A percentile compares a stretch with the other conserved stretches of the same genome.
phyloP scores from a whole-genome alignment of 2,888 invertebrate species.

The Caenorhabditis sulstoni region DNA sequence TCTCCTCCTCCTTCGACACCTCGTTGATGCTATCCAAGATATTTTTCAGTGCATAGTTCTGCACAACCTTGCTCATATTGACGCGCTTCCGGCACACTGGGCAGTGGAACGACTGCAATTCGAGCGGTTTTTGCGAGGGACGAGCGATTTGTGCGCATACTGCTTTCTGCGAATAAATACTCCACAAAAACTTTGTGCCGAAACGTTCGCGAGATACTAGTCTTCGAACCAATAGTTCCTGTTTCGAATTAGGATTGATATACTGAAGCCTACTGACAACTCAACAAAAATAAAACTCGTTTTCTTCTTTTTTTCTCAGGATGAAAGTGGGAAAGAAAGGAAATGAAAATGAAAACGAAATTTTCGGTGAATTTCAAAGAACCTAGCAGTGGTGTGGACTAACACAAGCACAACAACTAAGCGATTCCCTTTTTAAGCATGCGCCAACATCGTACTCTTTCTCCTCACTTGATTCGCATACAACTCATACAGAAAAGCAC shows the following conservation, averaged over 20 bases:
- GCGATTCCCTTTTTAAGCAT: background rate
- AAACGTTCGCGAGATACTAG: slow-evolving; percentile 38
- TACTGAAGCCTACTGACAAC: background rate
- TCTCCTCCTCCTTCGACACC: slow-evolving; percentile 46
- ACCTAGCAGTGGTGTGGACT: slow-evolving; percentile 15
- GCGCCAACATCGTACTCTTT: background rate
- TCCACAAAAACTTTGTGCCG: slow-evolving; percentile 40
- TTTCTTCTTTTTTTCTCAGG: no score
- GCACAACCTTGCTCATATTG: slow-evolving; percentile 20
- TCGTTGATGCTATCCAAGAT: slow-evolving; percentile 57
- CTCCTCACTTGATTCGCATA: background rate
- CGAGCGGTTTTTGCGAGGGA: background rate
- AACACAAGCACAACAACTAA: slow-evolving; percentile 28
- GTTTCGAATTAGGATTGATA: slow-evolving; percentile 23
- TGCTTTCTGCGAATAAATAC: slow-evolving; percentile 21
- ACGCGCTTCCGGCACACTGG: slow-evolving; percentile 52
- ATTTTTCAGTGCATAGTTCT: slow-evolving; percentile 45
- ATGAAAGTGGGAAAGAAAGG: no score
- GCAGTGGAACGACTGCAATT: slow-evolving; percentile 50
- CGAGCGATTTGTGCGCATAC: slow-evolving; percentile 1
- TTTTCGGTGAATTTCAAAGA: background rate
- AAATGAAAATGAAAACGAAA: slow-evolving; percentile 2
- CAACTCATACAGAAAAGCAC: slow-evolving; percentile 1
- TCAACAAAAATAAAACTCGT: no score
- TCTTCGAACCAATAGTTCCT: slow-evolving; percentile 38